Base-by-base conservation (phyloP, 2,888 invertebrate genomes). In the Brenthis daphne region DNA sequence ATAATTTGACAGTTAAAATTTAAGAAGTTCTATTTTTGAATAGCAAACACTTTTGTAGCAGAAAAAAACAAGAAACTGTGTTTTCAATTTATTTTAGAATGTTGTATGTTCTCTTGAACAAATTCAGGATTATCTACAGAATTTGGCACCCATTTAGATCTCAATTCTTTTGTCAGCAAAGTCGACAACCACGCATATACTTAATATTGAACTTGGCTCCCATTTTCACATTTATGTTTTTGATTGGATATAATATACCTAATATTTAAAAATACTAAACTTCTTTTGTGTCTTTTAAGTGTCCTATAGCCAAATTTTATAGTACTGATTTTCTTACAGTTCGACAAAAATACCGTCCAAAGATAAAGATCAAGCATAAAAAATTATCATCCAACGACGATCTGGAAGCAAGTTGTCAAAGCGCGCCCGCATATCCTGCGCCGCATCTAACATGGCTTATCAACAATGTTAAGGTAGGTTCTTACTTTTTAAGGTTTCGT, bases 401-500 rank as follows among this genome's bases (percentile, higher is more conserved):
- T 77, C 88, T 96, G 70, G 94, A 95, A 79, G 96, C 96, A 57
- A 96, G 96, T 78, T 96, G 96, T 81, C 95, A 96, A 69, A 96
- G 96, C 73, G 94, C 95, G 56, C 94, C 95, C 0, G 95, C 96
- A 55, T 93, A 94, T 83, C 96, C 96, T 65, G 95, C 96, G 13
- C 96, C 96, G 13, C 95, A 95, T 82, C 94, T 96, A 84, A 95
- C 95, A 73, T 96, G 96, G 96, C 94, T 96, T 78, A 95, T 96
- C 82, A 96, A 96, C 86, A 95, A 95, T 77, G 92, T 94, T 79
- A 95, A 95, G 94, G 96, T 96, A 84, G 75, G 75, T 43, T 8
- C 16, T 29, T 11, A 33, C 6, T 56, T 24, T 5, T 6, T 29
- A 29, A n/a, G 6, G 13, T 29, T 33, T 29, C 8, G 29, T 33